Percentiles rank a stretch among this genome's conserved stretches.
These are phyloP conservation scores for Microtus obscurus DNA, from an alignment of 2,797 vertebrate genomes.

Conservation along the genomic window DNA sequence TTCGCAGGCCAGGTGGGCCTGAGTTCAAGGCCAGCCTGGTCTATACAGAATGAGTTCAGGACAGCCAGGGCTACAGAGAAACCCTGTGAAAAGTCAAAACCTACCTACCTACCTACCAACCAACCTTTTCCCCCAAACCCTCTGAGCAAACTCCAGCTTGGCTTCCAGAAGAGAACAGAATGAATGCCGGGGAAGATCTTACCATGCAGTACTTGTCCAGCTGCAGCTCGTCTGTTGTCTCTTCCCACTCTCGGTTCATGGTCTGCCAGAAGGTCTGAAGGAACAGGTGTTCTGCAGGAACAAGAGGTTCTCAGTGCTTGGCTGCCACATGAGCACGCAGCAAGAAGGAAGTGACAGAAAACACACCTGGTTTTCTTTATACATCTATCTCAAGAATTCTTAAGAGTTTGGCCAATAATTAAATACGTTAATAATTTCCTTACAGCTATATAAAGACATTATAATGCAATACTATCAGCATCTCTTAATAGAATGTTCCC, in stretches of 20 bases:
- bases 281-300: constrained; percentile 87
- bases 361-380: not conserved
- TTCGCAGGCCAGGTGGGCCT: too few species aligned
- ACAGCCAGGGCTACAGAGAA: not conserved
- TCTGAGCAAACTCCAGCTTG: not conserved
- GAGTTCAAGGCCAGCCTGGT: not conserved
- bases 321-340: accelerated
- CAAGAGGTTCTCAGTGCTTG: not conserved
- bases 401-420: not conserved
- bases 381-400: not conserved
- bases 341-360: not conserved
- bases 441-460: not conserved
- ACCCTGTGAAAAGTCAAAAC: not conserved
- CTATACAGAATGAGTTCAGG: not conserved
- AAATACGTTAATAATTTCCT: not conserved
- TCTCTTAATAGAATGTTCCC: not conserved
- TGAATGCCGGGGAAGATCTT: not conserved
- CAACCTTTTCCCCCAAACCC: not conserved
- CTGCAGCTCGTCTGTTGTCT: constrained; percentile 92
- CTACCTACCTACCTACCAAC: not conserved
- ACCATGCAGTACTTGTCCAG: constrained; percentile 96
- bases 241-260: constrained; percentile 94
- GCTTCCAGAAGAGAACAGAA: not conserved
- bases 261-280: constrained; percentile 94
- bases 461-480: not conserved